These are phyloP conservation scores for Drosophila lini DNA, from an alignment of 1,140 invertebrate species.

Conservation along the genomic window DNA sequence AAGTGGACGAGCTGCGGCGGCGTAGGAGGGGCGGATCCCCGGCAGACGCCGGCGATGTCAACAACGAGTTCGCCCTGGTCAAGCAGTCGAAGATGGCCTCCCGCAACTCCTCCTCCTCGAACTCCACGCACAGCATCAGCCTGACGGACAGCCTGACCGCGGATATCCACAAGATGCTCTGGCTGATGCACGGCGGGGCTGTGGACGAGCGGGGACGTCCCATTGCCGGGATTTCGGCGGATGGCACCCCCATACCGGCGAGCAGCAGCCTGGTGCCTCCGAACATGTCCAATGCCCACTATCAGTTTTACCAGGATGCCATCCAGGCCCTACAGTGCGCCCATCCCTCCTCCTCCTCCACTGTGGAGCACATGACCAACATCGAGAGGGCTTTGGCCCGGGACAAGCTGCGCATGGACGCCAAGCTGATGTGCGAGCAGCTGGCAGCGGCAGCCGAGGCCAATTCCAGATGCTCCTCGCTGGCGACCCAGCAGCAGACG, in stretches of 20 bases:
- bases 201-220: constrained; percentile 74
- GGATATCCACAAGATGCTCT: constrained; percentile 82
- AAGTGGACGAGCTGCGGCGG: constrained; percentile 72
- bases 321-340: constrained; percentile 69
- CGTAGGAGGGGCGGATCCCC: constrained; percentile 24
- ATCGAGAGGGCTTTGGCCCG: constrained; percentile 61
- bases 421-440: constrained; percentile 75
- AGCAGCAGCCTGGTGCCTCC: constrained; percentile 63
- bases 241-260: constrained; percentile 61
- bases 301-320: constrained; percentile 81
- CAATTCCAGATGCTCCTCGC: background rate
- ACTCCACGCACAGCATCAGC: constrained; percentile 77
- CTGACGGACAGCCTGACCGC: constrained; percentile 75
- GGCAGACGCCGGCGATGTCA: background rate
- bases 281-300: constrained; percentile 77
- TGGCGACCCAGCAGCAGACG: constrained; percentile 18
- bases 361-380: constrained; percentile 64
- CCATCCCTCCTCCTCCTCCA: constrained; percentile 48
- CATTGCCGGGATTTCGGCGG: constrained; percentile 54
- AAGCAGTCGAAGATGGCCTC: constrained; percentile 58
- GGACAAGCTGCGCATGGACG: constrained; percentile 65
- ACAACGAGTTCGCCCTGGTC: constrained; percentile 56
- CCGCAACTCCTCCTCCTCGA: constrained; percentile 74
- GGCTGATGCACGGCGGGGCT: constrained; percentile 74
- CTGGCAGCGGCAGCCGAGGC: constrained; percentile 45